Evolutionary conservation across 2,888 invertebrate species (phyloP).

Genomic region (Polymixis flavicincta): DNA sequence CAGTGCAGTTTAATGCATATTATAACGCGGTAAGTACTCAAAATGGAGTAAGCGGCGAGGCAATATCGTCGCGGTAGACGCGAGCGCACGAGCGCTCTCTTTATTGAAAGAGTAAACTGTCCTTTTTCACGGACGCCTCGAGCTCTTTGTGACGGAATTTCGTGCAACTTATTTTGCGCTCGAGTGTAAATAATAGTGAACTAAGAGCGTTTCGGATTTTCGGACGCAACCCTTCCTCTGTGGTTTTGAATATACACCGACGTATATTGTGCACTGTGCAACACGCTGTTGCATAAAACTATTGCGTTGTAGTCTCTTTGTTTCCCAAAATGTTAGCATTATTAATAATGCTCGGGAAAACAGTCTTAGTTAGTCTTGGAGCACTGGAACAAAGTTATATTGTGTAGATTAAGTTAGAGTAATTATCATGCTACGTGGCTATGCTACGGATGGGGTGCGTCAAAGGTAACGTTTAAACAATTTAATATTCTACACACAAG

Average conservation of each 20-base stretch:
- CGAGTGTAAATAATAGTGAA: conserved; percentile 85
- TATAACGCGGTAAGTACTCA: conserved; percentile 88
- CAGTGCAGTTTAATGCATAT: conserved; percentile 89
- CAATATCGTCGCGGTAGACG: conserved; percentile 82
- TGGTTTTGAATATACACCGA: conserved; percentile 77
- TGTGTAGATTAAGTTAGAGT: conserved; percentile 84
- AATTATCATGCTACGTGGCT: conserved; percentile 85
- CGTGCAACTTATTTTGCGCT: conserved; percentile 85
- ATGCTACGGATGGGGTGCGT: conserved; percentile 79
- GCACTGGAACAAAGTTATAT: conserved; percentile 77
- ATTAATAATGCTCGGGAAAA: conserved; percentile 64
- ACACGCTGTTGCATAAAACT: conserved; percentile 72
- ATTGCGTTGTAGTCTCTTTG: conserved; percentile 75
- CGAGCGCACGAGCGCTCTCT: conserved; percentile 80
- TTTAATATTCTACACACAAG: conserved; percentile 90
- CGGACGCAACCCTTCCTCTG: conserved; percentile 76
- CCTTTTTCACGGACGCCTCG: conserved; percentile 87
- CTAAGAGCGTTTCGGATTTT: conserved; percentile 82
- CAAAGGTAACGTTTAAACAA: conserved; percentile 89
- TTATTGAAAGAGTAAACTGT: conserved; percentile 90
- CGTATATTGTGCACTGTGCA: conserved; percentile 74
- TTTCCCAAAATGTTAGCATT: conserved; percentile 68
- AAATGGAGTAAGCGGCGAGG: conserved; percentile 84
- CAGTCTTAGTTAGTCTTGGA: conserved; percentile 70
- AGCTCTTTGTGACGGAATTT: conserved; percentile 86